Conservation (phyloP, 1,140 invertebrate genomes). For the Drosophila insularis region DNA sequence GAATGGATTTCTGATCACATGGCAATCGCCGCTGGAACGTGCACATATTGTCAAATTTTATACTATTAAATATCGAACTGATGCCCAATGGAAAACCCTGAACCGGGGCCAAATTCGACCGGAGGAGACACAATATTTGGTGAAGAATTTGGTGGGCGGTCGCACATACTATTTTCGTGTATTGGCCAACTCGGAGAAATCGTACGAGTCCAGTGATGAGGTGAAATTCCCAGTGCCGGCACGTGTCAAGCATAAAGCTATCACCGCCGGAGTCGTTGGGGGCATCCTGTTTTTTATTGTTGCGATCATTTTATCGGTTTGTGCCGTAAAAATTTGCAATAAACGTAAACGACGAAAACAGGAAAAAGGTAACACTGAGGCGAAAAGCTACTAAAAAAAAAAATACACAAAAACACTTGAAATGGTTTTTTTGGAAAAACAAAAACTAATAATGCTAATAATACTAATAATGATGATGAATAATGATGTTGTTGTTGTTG, state of each 20-base stretch:
- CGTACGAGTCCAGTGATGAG: conserved; percentile 92
- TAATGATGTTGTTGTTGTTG: conserved; percentile 52
- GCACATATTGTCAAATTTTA: conserved; percentile 93
- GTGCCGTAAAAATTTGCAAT: conserved; percentile 98
- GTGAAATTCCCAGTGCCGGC: conserved; percentile 94
- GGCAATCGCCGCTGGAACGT: conserved; percentile 91
- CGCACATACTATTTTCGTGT: conserved; percentile 95
- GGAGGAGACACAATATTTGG: conserved; percentile 93
- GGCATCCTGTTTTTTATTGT: conserved; percentile 98
- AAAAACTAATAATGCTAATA: conserved; percentile 36
- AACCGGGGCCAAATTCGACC: conserved; percentile 93
- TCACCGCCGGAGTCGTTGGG: conserved; percentile 95
- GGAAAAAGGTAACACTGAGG: conserved; percentile 92
- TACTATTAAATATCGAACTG: conserved; percentile 94
- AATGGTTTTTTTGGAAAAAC: conserved; percentile 66
- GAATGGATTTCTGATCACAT: conserved; percentile 94
- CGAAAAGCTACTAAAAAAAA: conserved; percentile 48
- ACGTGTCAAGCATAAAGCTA: conserved; percentile 95
- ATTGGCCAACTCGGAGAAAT: conserved; percentile 91
- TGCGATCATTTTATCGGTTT: conserved; percentile 96
- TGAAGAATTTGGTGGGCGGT: conserved; percentile 94
- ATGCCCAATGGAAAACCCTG: conserved; percentile 92
- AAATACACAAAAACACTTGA: conserved; percentile 65
- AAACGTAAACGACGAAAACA: conserved; percentile 97
- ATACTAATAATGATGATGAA: conserved; percentile 36